Percentiles rank a stretch among this genome's conserved stretches.
These are phyloP conservation scores for Conger conger DNA, from an alignment of 2,113 vertebrate species.

Conservation along the genomic window DNA sequence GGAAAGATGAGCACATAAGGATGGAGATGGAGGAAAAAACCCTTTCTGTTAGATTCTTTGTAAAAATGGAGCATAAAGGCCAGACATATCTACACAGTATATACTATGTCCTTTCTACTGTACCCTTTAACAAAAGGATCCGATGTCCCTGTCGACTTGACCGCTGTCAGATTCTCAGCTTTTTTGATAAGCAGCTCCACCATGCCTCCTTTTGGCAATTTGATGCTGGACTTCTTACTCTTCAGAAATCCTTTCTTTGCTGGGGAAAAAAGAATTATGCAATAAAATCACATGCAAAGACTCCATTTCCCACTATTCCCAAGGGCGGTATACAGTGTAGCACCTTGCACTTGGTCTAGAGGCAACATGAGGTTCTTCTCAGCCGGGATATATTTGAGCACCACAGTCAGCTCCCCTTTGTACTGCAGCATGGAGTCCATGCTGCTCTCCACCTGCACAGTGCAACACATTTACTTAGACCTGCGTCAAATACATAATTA, in stretches of 20 bases:
- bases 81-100: too few relatives aligned
- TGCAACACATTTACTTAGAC: too few relatives aligned
- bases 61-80: too few relatives aligned
- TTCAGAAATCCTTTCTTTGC: slow-evolving; percentile 86
- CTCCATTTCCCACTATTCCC: background rate
- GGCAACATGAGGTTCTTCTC: slow-evolving; percentile 81
- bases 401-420: slow-evolving; percentile 90
- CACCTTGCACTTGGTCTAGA: slow-evolving; percentile 76
- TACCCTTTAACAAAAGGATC: slow-evolving; percentile 97
- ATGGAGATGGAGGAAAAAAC: too few relatives aligned
- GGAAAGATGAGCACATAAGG: too few relatives aligned
- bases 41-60: too few relatives aligned
- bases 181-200: slow-evolving; percentile 93
- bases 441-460: slow-evolving; percentile 69
- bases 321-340: background rate
- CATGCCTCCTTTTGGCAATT: slow-evolving; percentile 81
- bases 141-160: slow-evolving; percentile 90
- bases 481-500: too few relatives aligned
- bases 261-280: slow-evolving; percentile 43
- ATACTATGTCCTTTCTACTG: background rate
- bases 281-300: background rate
- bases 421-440: slow-evolving; percentile 83
- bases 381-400: slow-evolving; percentile 87
- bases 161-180: slow-evolving; percentile 92
- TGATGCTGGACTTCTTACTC: slow-evolving; percentile 77